These are phyloP conservation scores for Helarctos malayanus DNA, from an alignment of 2,797 vertebrate species.

Conservation along the genomic window DNA sequence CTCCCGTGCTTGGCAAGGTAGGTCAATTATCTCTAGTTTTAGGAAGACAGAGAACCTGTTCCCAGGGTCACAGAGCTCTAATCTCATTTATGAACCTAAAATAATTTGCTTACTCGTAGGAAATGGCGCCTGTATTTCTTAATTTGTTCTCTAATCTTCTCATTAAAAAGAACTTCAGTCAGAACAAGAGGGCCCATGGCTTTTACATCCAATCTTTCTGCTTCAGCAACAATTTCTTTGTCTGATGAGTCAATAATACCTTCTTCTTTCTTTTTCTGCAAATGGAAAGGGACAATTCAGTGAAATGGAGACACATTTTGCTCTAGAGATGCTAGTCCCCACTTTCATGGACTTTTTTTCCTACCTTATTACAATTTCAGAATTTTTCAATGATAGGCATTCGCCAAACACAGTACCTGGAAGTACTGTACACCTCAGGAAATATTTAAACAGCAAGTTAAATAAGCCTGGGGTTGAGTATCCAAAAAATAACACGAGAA, in stretches of 20 bases:
- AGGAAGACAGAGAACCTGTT: not conserved
- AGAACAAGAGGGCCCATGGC: slow-evolving; percentile 98
- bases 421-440: not conserved
- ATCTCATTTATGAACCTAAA: not conserved
- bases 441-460: not conserved
- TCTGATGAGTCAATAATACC: slow-evolving; percentile 94
- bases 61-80: not conserved
- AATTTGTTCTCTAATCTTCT: slow-evolving; percentile 98
- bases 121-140: slow-evolving; percentile 98
- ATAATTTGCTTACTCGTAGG: slow-evolving; percentile 92
- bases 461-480: not conserved
- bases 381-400: not conserved
- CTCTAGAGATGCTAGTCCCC: rapidly evolving
- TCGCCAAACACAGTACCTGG: not conserved
- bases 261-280: slow-evolving; percentile 97
- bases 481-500: not conserved
- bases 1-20: not conserved
- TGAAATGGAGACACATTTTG: not conserved
- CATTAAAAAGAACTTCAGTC: slow-evolving; percentile 97
- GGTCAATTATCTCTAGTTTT: not conserved
- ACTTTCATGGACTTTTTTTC: not conserved
- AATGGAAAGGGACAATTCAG: not conserved
- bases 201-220: slow-evolving; percentile 97
- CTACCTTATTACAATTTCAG: not conserved
- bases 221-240: slow-evolving; percentile 97